Evolutionary conservation across 2,113 vertebrate genomes (phyloP), one percentile per base, ranked within the genome.

Genomic region (Casuarius casuarius): DNA sequence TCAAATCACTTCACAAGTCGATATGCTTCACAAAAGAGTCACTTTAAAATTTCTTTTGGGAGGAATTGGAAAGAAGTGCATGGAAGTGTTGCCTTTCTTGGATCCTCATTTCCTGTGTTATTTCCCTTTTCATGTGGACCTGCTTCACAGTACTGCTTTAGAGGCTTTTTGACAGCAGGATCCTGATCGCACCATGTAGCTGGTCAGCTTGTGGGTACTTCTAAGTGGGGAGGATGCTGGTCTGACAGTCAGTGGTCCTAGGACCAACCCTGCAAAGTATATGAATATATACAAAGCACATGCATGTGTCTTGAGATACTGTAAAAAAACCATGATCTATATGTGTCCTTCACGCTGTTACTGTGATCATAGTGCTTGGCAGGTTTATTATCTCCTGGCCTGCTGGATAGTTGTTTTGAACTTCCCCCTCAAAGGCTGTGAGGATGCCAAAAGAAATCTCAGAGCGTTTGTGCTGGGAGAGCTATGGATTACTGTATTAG

Each of bases 21-120:
- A 35, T 38, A 9, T 0, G 1, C 2, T 46, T 4, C 3, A 1
- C 33, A 23, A 42, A 54, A 54, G 31, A 33, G 7, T 75, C 11
- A 16, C 20, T 18, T 33, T 44, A 40, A 18, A 63, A 62, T 15
- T 68, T 51, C 52, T 4, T 63, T 49, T 5, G 33, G 46, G 51
- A 49, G 35, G 12, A 67, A 35, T 8, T 56, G 35, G 28, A 75
- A 84, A 87, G 17, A 79, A 88, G 17, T 3, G 70, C 5, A 29
- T 84, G 19, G 16, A 40, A 44, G 35, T 67, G 10, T 10, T 92
- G 20, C 9, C 20, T 75, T 75, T 87, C 12, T 11, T 62, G 29
- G 5, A 75, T 9, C 5, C 13, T 63, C 8, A 1, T 84, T 72
- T 61, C 1, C 0, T 72, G 31, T 51, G 79, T 82, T 61, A 18